These are phyloP conservation scores for Lacerta agilis DNA, from an alignment of 2,797 vertebrate species.

Conservation along the genomic window DNA sequence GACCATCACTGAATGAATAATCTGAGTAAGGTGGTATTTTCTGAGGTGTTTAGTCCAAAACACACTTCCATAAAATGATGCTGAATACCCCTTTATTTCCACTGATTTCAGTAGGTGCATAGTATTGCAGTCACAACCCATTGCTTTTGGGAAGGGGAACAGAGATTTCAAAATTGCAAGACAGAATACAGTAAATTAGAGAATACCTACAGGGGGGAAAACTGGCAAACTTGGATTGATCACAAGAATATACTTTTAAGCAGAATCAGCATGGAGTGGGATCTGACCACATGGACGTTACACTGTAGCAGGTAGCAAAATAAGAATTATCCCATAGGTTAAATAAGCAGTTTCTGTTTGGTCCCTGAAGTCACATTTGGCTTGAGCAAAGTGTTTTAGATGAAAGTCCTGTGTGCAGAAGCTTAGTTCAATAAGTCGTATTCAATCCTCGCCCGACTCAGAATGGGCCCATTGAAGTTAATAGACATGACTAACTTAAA, in stretches of 20 bases:
- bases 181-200: not conserved
- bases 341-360: not conserved
- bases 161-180: not conserved
- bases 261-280: not conserved
- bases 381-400: not conserved
- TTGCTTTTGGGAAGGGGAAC: not conserved
- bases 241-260: not conserved
- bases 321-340: not conserved
- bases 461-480: no score
- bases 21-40: not conserved
- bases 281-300: not conserved
- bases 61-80: no score
- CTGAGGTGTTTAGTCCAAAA: no score
- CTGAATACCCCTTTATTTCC: no score
- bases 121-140: not conserved
- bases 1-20: not conserved
- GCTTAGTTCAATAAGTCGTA: not conserved
- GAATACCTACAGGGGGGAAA: not conserved
- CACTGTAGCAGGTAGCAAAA: not conserved
- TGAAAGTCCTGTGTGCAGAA: not conserved
- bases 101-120: not conserved
- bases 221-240: not conserved
- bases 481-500: no score
- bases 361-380: not conserved
- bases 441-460: no score